phyloP scores from a whole-genome alignment of 2,113 vertebrate genomes.

The Probosciger aterrimus region DNA sequence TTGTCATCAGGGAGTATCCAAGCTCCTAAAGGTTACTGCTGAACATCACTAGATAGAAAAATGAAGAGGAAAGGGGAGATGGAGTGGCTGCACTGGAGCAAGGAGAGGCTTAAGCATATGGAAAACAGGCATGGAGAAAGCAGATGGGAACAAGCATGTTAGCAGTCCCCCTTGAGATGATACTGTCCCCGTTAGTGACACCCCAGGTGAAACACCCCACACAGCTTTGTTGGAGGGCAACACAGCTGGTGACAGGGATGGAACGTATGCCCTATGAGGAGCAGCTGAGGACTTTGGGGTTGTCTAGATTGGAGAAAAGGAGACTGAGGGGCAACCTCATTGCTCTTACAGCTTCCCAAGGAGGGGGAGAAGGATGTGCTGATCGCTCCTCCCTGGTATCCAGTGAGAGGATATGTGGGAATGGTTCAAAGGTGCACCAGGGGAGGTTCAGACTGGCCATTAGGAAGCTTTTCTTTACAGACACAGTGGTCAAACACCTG shows the following conservation, averaged over 20 bases:
- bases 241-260: background rate
- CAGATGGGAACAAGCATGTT: background rate
- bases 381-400: background rate
- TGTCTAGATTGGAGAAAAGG: background rate
- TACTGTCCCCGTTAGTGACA: background rate
- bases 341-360: background rate
- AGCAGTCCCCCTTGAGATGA: background rate
- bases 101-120: background rate
- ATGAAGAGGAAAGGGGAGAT: background rate
- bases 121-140: background rate
- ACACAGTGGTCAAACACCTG: background rate
- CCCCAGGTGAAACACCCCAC: background rate
- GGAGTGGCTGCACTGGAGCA: background rate
- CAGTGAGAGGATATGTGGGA: rapidly evolving
- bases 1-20: background rate
- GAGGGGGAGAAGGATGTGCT: background rate
- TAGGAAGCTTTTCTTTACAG: background rate
- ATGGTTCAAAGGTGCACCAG: background rate
- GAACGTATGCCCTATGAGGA: rapidly evolving
- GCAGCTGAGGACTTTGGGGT: background rate
- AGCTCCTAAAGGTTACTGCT: background rate
- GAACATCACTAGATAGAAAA: background rate
- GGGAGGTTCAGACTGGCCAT: background rate
- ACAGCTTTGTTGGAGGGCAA: background rate
- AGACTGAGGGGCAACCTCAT: background rate